Percentiles rank a stretch among this genome's conserved stretches.
Evolutionary conservation across 2,888 invertebrate genomes (phyloP).

Genomic region (Dione vanillae): DNA sequence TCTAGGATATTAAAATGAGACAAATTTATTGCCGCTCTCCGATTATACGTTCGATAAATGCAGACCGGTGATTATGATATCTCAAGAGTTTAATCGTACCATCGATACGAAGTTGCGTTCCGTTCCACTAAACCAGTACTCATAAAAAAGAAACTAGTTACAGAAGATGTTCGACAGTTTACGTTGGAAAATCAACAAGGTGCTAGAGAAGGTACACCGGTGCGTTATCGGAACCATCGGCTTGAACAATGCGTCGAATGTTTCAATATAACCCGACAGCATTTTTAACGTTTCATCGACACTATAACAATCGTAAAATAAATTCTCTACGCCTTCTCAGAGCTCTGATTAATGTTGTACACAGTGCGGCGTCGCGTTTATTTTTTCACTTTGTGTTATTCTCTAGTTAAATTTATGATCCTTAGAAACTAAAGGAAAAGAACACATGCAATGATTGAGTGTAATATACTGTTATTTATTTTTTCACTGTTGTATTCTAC

Average conservation of each 20-base stretch:
- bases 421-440: conserved; percentile 54
- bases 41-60: conserved; percentile 83
- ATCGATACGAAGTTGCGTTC: conserved; percentile 81
- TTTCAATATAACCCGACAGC: conserved; percentile 82
- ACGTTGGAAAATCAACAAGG: conserved; percentile 82
- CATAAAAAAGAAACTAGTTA: conserved; percentile 83
- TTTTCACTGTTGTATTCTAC: conserved; percentile 14
- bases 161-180: conserved; percentile 76
- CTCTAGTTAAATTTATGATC: conserved; percentile 77
- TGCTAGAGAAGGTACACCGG: conserved; percentile 71
- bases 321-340: conserved; percentile 83
- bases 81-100: conserved; percentile 77
- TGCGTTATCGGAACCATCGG: conserved; percentile 80
- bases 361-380: conserved; percentile 74
- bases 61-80: conserved; percentile 84
- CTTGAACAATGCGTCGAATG: conserved; percentile 81
- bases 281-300: conserved; percentile 83
- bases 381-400: conserved; percentile 76
- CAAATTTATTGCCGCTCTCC: conserved; percentile 81
- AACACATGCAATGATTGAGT: conserved; percentile 43
- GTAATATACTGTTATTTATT: conserved; percentile 53
- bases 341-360: conserved; percentile 83
- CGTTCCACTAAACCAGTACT: conserved; percentile 81
- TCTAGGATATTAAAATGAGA: conserved; percentile 82
- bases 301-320: conserved; percentile 83